Percentiles rank a stretch among this genome's conserved stretches.
phyloP scores from a whole-genome alignment of 2,797 vertebrate species.

The Cyclopterus lumpus region DNA sequence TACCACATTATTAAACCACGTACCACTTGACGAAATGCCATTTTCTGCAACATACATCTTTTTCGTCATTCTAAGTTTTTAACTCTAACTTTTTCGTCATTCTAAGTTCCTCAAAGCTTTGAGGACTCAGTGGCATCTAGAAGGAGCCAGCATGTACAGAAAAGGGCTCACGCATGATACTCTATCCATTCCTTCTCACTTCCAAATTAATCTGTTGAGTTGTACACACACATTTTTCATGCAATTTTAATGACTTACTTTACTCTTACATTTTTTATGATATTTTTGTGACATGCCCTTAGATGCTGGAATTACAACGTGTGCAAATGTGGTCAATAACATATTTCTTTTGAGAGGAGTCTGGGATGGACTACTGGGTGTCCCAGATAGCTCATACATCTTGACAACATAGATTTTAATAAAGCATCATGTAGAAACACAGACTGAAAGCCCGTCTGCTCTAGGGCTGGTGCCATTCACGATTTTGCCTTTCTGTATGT shows the following conservation, averaged over 20 bases:
- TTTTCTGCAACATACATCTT: too few species aligned
- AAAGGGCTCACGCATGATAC: too few species aligned
- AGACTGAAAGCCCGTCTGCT: background rate
- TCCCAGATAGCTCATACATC: constrained; percentile 8
- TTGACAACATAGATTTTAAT: background rate
- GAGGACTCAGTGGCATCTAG: too few species aligned
- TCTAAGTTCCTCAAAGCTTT: background rate
- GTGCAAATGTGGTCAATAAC: constrained; percentile 15
- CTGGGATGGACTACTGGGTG: background rate
- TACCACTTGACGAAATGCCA: too few species aligned
- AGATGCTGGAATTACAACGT: constrained; percentile 5
- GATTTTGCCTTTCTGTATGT: background rate
- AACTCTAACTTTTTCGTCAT: background rate
- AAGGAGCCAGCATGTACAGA: background rate
- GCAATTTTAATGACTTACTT: background rate
- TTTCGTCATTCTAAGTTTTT: too few species aligned
- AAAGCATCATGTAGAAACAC: background rate
- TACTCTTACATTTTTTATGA: background rate
- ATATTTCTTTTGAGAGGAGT: constrained; percentile 29
- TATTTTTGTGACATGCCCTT: background rate
- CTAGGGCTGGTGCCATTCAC: background rate
- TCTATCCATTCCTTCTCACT: too few species aligned
- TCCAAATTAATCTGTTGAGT: too few species aligned
- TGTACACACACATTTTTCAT: background rate
- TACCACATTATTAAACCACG: too few species aligned